Evolutionary conservation across 2,797 vertebrate genomes (phyloP).

Genomic region (Harpagifer antarcticus): DNA sequence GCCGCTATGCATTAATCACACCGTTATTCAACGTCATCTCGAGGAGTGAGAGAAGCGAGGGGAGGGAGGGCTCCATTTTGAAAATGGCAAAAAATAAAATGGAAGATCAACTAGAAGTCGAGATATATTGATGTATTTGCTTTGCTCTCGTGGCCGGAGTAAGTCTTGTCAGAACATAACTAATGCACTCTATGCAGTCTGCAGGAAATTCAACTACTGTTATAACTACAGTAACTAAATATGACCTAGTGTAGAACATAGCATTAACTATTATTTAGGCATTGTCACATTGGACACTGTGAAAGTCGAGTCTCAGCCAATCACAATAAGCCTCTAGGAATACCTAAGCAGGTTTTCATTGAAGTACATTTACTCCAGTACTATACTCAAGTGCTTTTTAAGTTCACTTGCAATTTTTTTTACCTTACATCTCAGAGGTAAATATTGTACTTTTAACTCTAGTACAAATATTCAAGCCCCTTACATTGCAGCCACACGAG

Average conservation of each 20-base stretch:
- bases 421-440: no score
- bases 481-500: no score
- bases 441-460: no score
- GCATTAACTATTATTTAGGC: not conserved
- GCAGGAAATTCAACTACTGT: not conserved
- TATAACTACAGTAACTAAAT: not conserved
- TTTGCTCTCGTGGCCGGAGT: not conserved
- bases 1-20: conserved; percentile 73
- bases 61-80: conserved; percentile 44
- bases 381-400: no score
- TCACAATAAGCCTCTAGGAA: not conserved
- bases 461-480: no score
- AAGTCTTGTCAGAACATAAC: not conserved
- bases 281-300: no score
- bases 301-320: not conserved
- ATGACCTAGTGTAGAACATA: not conserved
- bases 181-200: not conserved
- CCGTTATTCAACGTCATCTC: conserved; percentile 45
- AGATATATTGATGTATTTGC: not conserved
- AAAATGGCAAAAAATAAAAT: conserved; percentile 17
- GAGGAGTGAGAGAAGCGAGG: not conserved
- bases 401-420: no score
- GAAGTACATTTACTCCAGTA: no score
- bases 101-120: not conserved
- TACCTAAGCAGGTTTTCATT: not conserved